These are phyloP conservation scores for Saturnia japonica DNA, from an alignment of 2,888 invertebrate genomes.

Conservation along the genomic window DNA sequence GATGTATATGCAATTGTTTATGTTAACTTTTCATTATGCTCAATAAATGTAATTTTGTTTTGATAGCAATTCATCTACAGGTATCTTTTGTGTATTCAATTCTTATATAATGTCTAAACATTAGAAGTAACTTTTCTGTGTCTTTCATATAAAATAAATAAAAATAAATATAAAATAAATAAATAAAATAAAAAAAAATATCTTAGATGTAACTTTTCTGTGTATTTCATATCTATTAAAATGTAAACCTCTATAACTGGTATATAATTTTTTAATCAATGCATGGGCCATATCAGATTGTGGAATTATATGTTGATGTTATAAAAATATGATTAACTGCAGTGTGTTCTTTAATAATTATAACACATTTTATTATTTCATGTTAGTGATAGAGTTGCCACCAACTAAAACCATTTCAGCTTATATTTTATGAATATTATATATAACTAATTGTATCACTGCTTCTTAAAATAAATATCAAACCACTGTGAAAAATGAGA, in stretches of 20 bases:
- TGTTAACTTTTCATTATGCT: constrained; percentile 20
- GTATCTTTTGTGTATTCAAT: not conserved
- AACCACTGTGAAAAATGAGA: constrained; percentile 73
- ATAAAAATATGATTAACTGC: not conserved
- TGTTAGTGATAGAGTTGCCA: too few species aligned
- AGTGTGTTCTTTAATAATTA: too few species aligned
- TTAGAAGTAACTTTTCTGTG: not conserved
- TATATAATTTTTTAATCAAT: not conserved
- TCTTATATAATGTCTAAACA: not conserved
- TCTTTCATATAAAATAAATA: too few species aligned
- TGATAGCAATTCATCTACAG: not conserved
- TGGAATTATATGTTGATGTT: not conserved
- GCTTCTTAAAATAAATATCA: constrained; percentile 48
- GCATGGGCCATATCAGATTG: not conserved
- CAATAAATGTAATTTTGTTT: not conserved
- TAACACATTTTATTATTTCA: too few species aligned
- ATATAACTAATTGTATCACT: constrained; percentile 15
- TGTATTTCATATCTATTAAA: not conserved
- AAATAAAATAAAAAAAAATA: too few species aligned
- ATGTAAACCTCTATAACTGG: not conserved
- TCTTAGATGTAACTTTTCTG: too few species aligned
- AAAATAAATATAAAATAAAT: too few species aligned
- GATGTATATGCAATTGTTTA: constrained; percentile 31
- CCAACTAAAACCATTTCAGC: too few species aligned
- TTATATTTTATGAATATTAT: too few species aligned